Evolutionary conservation across 2,888 invertebrate species (phyloP).

Genomic region (Brachypalpus laphriformis): DNA sequence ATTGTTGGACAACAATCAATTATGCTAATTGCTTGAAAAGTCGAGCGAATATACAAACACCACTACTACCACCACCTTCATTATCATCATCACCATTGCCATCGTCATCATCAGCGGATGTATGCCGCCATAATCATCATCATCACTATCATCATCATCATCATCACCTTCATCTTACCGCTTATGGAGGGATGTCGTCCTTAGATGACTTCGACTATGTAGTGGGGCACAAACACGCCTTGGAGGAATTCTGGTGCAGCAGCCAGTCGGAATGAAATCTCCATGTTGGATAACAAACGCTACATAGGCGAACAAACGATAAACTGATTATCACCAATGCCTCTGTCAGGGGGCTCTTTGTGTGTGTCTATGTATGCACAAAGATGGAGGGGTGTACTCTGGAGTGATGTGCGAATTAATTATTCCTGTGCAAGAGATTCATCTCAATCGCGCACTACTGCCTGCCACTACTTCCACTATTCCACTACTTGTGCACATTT

Average conservation of each 20-base stretch:
- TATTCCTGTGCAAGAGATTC: constrained; percentile 59
- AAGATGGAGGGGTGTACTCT: background rate
- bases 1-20: constrained; percentile 77
- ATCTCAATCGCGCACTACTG: constrained; percentile 50
- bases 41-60: constrained; percentile 42
- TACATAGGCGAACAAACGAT: constrained; percentile 62
- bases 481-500: constrained; percentile 37
- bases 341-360: constrained; percentile 54
- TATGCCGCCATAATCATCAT: constrained; percentile 64
- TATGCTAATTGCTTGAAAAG: constrained; percentile 77
- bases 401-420: constrained; percentile 63
- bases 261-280: constrained; percentile 42
- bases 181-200: constrained; percentile 19
- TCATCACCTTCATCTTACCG: constrained; percentile 66
- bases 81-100: background rate
- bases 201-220: constrained; percentile 31
- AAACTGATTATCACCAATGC: constrained; percentile 72
- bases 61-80: constrained; percentile 11
- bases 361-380: background rate
- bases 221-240: constrained; percentile 11
- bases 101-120: constrained; percentile 52
- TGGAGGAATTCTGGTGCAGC: constrained; percentile 35
- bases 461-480: constrained; percentile 27
- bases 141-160: constrained; percentile 50
- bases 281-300: constrained; percentile 65